Conservation (phyloP, 2,888 invertebrate species). For the Eustalomyia histrio region DNA sequence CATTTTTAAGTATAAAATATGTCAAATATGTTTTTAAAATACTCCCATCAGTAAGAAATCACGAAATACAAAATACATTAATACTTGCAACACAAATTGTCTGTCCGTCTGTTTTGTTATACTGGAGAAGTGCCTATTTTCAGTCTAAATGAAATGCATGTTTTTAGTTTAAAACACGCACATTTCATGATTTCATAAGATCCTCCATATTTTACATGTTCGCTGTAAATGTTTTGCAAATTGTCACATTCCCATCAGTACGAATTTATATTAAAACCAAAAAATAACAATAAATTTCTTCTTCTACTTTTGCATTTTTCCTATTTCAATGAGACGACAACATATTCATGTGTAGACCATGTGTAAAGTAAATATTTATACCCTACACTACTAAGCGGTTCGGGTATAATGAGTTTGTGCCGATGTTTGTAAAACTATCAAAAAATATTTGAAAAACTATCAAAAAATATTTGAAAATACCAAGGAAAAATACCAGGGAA, state of each 20-base stretch:
- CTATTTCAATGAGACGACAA: neutral
- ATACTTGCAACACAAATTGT: neutral
- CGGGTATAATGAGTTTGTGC: no score
- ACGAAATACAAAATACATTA: constrained; percentile 35
- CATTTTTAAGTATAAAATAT: constrained; percentile 59
- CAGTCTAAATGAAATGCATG: constrained; percentile 19
- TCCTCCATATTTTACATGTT: constrained; percentile 16
- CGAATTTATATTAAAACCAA: neutral
- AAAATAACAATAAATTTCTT: neutral
- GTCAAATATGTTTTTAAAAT: constrained; percentile 60
- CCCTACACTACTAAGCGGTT: no score
- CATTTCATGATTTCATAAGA: constrained; percentile 19
- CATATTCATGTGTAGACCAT: constrained; percentile 60
- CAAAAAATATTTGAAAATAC: no score
- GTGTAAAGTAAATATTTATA: constrained; percentile 48
- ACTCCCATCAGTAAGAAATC: constrained; percentile 58
- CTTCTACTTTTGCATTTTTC: neutral
- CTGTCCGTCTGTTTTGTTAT: neutral
- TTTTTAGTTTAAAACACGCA: constrained; percentile 54
- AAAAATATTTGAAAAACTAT: no score
- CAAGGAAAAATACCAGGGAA: no score
- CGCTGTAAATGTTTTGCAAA: constrained; percentile 28
- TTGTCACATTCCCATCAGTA: constrained; percentile 48
- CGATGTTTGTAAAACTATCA: no score
- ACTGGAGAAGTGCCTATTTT: constrained; percentile 8